Evolutionary conservation across 2,797 vertebrate genomes (phyloP).

Genomic region (Acrossocheilus fasciatus): DNA sequence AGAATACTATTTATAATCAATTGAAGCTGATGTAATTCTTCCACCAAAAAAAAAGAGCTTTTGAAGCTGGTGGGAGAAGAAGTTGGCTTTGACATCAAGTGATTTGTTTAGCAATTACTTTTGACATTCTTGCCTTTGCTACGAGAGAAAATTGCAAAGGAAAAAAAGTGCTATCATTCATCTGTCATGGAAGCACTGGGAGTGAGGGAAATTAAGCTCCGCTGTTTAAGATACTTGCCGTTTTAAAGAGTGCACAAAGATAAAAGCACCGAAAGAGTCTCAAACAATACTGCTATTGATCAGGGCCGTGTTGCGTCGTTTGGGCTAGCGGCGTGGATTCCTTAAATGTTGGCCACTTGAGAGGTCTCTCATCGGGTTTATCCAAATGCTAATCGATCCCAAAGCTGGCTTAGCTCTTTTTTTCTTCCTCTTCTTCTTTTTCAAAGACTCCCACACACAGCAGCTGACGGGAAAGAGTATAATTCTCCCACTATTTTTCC

Average conservation of each 20-base stretch:
- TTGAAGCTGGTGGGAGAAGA: conserved; percentile 66
- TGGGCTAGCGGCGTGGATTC: conserved; percentile 39
- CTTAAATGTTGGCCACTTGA: conserved; percentile 62
- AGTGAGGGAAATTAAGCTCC: conserved; percentile 61
- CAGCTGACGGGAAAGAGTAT: conserved; percentile 74
- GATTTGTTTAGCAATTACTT: conserved; percentile 69
- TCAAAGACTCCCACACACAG: conserved; percentile 76
- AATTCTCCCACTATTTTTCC: conserved; percentile 65
- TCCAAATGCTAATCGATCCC: conserved; percentile 82
- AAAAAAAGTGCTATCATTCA: conserved; percentile 73
- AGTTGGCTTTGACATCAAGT: conserved; percentile 67
- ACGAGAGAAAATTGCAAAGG: conserved; percentile 59
- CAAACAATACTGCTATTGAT: conserved; percentile 37
- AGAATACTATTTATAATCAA: conserved; percentile 42
- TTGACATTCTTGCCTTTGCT: conserved; percentile 67
- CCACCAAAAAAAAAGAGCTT: conserved; percentile 44
- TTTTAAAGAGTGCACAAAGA: conserved; percentile 26
- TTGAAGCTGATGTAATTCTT: conserved; percentile 42
- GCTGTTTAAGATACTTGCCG: conserved; percentile 20
- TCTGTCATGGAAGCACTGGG: conserved; percentile 70
- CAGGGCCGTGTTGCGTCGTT: conserved; percentile 61
- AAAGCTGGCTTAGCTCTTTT: conserved; percentile 70
- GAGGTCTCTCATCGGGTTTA: conserved; percentile 73
- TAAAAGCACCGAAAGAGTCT: conserved; percentile 14
- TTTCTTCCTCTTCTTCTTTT: conserved; percentile 69